phyloP scores from a whole-genome alignment of 2,888 invertebrate genomes.

The Danaus chrysippus region DNA sequence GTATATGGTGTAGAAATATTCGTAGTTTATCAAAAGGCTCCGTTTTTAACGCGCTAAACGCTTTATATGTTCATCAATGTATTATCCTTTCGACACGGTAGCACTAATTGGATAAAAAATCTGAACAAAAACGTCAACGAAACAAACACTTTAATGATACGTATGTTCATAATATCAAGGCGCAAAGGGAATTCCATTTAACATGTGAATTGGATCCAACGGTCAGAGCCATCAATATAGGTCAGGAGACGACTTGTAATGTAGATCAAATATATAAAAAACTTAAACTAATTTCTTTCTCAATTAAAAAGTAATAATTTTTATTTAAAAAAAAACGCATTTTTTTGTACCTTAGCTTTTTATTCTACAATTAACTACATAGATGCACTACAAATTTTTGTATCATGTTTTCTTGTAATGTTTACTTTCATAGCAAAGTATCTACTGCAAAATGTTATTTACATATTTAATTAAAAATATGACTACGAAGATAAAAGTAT shows the following conservation, averaged over 20 bases:
- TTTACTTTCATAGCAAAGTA: too few species aligned
- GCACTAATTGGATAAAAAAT: constrained; percentile 77
- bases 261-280: constrained; percentile 2
- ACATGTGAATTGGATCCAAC: constrained; percentile 76
- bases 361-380: too few species aligned
- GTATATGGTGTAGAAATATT: constrained; percentile 6
- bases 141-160: constrained; percentile 76
- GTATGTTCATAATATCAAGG: constrained; percentile 67
- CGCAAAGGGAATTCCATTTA: constrained; percentile 76
- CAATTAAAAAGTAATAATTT: too few species aligned
- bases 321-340: too few species aligned
- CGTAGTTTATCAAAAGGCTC: constrained; percentile 48
- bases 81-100: constrained; percentile 80
- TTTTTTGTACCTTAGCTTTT: too few species aligned
- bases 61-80: constrained; percentile 67
- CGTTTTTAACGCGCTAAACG: constrained; percentile 71
- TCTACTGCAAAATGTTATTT: too few species aligned
- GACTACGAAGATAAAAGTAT: too few species aligned
- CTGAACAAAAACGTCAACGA: constrained; percentile 69
- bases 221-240: constrained; percentile 52
- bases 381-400: too few species aligned
- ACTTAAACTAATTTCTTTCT: too few species aligned
- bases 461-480: too few species aligned
- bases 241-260: constrained; percentile 19
- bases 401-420: too few species aligned